These are phyloP conservation scores for Cyprinodon tularosa DNA, from an alignment of 2,113 vertebrate species.

Conservation along the genomic window DNA sequence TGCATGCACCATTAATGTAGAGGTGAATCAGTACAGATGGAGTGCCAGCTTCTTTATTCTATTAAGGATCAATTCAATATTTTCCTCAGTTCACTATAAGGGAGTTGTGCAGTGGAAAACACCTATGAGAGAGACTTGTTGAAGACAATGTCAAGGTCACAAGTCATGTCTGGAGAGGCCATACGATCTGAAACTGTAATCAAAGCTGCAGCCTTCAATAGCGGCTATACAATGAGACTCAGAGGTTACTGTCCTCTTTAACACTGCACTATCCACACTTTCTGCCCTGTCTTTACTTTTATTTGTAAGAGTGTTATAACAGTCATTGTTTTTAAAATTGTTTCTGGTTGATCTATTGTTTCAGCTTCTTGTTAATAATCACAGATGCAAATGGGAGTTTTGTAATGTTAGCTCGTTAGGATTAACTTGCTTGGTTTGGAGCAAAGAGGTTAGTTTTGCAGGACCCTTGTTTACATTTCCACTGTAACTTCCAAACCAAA, in stretches of 20 bases:
- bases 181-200: conserved; percentile 53
- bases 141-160: conserved; percentile 53
- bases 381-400: conserved; percentile 60
- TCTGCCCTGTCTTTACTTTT: conserved; percentile 45
- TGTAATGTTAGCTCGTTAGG: conserved; percentile 51
- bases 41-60: conserved; percentile 21
- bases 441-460: conserved; percentile 27
- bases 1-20: conserved; percentile 6
- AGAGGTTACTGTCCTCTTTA: conserved; percentile 21
- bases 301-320: conserved; percentile 57
- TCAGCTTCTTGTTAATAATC: conserved; percentile 57
- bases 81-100: conserved; percentile 32
- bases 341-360: conserved; percentile 50
- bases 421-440: conserved; percentile 51
- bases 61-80: conserved; percentile 19
- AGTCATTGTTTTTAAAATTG: conserved; percentile 48
- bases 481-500: conserved; percentile 15
- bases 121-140: conserved; percentile 18
- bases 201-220: conserved; percentile 40
- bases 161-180: conserved; percentile 31
- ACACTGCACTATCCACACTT: conserved; percentile 36
- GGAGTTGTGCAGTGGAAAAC: conserved; percentile 5
- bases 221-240: conserved; percentile 33
- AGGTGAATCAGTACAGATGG: neutral
- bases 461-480: conserved; percentile 21